Evolutionary conservation across 2,113 vertebrate species (phyloP), one percentile per base, ranked within the genome.

Genomic region (Periophthalmodon schlosseri): DNA sequence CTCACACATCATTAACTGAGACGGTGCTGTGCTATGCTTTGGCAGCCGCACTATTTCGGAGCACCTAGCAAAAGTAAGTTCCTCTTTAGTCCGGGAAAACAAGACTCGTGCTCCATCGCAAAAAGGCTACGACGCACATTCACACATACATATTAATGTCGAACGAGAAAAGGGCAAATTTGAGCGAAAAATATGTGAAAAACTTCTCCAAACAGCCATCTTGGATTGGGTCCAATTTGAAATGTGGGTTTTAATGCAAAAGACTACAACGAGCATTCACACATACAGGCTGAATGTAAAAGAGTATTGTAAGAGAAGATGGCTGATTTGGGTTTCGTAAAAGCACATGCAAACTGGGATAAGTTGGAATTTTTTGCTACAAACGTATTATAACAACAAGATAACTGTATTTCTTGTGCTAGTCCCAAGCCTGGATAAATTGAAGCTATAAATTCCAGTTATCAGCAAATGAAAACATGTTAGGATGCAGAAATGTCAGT

Each of bases 1-100:
- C 86, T 78, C 80, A 77, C 86, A 89, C 87, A 80, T 88, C 85
- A 89, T 91, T 91, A 90, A 83, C 74, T 20, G 64, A 68, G 82
- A 80, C 83, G 81, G 84, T 60, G 20, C 77, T 33, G 76, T 78
- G 81, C 75, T 47, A 14, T 65, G 79, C 82, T 82, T 69, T 84
- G 81, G 77, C 88, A 84, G 81, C 73, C 78, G 60, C 73, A 69
- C 71, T 73, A 75, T 74, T 76, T 68, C 44, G 74, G 80, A 87
- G 83, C 79, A 77, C 77, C 84, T 70, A 73, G 67, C 57, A 28
- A 60, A 28, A 28, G 58, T 75, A 70, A 72, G 70, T 73, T 52
- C 70, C 77, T 66, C 60, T 63, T 63, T 63, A 63, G 60, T 63
- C 60, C 28, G 5, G 16, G 24, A 63, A 63, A 63, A 52, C 56